Evolutionary conservation across 2,113 vertebrate species (phyloP), one percentile per base, ranked within the genome.

Genomic region (Campylomormyrus tamandua): DNA sequence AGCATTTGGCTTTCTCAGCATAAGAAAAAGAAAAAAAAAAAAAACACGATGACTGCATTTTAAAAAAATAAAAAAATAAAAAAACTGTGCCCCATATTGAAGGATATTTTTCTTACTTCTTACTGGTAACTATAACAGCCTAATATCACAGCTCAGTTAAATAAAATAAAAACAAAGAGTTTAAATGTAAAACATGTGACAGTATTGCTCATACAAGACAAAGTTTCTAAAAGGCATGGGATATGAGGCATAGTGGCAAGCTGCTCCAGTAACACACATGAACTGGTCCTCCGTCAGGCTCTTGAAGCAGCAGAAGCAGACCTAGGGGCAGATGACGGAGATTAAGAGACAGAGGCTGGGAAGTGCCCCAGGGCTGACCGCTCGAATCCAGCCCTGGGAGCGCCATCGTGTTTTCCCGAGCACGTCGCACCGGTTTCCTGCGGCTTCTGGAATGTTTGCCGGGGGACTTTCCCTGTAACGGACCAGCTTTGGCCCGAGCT

Each of bases 181-280:
- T 35, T 15, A 48, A 31, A 87, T 87, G n/a, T 35, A 90, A 85
- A 94, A 92, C 93, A 89, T 11, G 93, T 91, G 66, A 87, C 93
- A 95, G 94, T 92, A 95, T 93, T 93, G 92, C 91, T 92, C 93
- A 92, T 90, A 93, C 93, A 93, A 93, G 93, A 87, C 90, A 17
- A 42, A 80, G 90, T 58, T 91, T 91, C 86, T 90, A 50, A 56
- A 46, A 90, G 92, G 90, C 92, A 92, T 93, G 91, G 92, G 91
- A 91, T 90, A 92, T 90, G 77, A 90, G 91, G 93, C 90, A 94
- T 91, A 93, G 94, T 94, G 94, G 94, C 91, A 92, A 94, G 89
- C 92, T 91, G 62, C 85, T 80, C 85, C 62, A 49, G 87, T 89
- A 89, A 5, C 87, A 91, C 83, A 91, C 88, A 27, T 87, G 49